Base-by-base conservation (phyloP, 2,113 vertebrate genomes). In the Ciconia stormi region DNA sequence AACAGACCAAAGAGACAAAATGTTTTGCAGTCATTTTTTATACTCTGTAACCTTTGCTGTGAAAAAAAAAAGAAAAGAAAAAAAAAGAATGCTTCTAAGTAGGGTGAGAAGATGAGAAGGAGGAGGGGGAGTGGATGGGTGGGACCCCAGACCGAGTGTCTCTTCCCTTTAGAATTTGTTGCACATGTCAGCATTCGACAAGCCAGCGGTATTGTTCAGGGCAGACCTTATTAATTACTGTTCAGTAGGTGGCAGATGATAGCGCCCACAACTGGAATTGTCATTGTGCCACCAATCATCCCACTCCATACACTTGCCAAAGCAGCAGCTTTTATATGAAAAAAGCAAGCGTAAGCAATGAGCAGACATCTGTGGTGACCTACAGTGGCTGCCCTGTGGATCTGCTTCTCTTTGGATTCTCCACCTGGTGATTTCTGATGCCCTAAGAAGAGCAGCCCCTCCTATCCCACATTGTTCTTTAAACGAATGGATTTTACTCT, bases 181-280 rank as follows among this genome's bases (percentile, higher is more conserved):
- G 77, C 93, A 82, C 52, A 82, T 93, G 61, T 76, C 90, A 73
- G 83, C n/a, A 50, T 78, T 71, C 0, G 7, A 87, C 27, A 83
- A 95, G 52, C 65, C 89, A 82, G 40, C 0, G 3, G 84, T 63
- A 88, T 87, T 95, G 91, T 88, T 95, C 82, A 56, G 70, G 90
- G 65, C 81, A 93, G 83, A 81, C 53, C 73, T 93, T 89, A 89
- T 76, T 93, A 87, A 93, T 96, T 91, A 94, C 13, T 72, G 74
- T 89, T 89, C 78, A 59, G 72, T 56, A 84, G 70, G 78, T 95
- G 91, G 84, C 90, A 94, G 87, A 95, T 82, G 87, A 95, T 65
- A 87, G 66, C 3, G 2, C 66, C 90, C 84, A 80, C 70, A 93
- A 87, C 59, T 70, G 52, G 55, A 90, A 27, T 20, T 76, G 77